Conservation (phyloP, 2,797 vertebrate species). For the Chaunax sp. region DNA sequence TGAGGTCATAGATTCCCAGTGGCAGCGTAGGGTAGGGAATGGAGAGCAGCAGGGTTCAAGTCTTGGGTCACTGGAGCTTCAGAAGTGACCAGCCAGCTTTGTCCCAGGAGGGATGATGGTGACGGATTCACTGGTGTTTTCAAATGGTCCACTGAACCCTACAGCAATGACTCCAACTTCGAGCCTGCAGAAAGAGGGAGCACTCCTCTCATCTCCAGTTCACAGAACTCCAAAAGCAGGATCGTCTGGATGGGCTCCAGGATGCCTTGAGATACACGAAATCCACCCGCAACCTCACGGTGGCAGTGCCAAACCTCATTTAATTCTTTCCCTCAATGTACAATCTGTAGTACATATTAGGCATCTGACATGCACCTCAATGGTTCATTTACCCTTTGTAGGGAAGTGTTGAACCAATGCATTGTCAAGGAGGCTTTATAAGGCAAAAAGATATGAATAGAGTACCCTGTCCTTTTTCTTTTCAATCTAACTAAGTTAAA, state of each 20-base stretch:
- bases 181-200: slow-evolving; percentile 75
- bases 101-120: slow-evolving; percentile 79
- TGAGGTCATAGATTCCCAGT: slow-evolving; percentile 81
- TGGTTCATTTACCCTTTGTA: slow-evolving; percentile 64
- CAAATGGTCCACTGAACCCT: slow-evolving; percentile 84
- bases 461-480: slow-evolving; percentile 54
- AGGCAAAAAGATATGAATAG: slow-evolving; percentile 59
- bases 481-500: slow-evolving; percentile 82
- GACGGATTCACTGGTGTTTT: slow-evolving; percentile 83
- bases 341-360: slow-evolving; percentile 60
- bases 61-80: slow-evolving; percentile 82
- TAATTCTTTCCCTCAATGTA: slow-evolving; percentile 54
- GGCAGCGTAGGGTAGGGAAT: slow-evolving; percentile 76
- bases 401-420: slow-evolving; percentile 63
- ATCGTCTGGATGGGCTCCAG: slow-evolving; percentile 72
- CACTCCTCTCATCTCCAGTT: slow-evolving; percentile 78
- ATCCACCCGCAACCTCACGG: slow-evolving; percentile 77
- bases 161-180: slow-evolving; percentile 76
- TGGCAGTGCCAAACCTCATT: slow-evolving; percentile 83
- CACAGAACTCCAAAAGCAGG: slow-evolving; percentile 78
- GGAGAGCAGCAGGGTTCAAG: slow-evolving; percentile 82
- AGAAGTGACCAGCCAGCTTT: slow-evolving; percentile 82
- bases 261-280: slow-evolving; percentile 73
- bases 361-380: slow-evolving; percentile 61
- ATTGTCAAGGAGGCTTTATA: slow-evolving; percentile 69